phyloP scores from a whole-genome alignment of 1,140 invertebrate genomes.

The Pogonognathellus flavescens region DNA sequence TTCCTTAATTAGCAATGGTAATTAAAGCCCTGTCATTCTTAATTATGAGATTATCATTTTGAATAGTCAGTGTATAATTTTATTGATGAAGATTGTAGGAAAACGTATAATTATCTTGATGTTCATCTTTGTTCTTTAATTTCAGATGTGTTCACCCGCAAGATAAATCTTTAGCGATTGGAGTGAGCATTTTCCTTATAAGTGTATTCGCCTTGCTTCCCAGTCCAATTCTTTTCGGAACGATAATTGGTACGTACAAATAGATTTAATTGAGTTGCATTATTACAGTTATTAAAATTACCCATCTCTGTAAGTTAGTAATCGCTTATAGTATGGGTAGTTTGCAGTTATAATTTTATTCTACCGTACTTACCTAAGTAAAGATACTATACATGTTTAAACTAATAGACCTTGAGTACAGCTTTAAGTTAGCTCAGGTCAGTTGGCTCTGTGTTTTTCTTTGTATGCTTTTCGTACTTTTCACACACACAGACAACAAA shows the following conservation, averaged over 20 bases:
- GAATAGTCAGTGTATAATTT: too few relatives aligned
- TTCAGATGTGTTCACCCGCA: slow-evolving; percentile 68
- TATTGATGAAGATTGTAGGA: too few relatives aligned
- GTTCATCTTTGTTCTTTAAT: slow-evolving; percentile 21
- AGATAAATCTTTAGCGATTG: slow-evolving; percentile 69
- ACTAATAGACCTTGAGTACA: not conserved
- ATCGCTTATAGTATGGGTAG: too few relatives aligned
- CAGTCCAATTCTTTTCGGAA: slow-evolving; percentile 64
- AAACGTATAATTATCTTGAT: not conserved
- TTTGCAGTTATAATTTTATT: not conserved
- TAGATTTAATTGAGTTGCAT: too few relatives aligned
- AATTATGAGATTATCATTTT: too few relatives aligned
- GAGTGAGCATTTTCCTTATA: slow-evolving; percentile 64
- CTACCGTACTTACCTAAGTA: not conserved
- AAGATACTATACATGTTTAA: not conserved
- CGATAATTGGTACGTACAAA: slow-evolving; percentile 58
- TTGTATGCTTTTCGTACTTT: not conserved
- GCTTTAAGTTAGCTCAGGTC: not conserved
- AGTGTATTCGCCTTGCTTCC: slow-evolving; percentile 63
- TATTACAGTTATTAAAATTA: too few relatives aligned
- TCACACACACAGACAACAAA: not conserved
- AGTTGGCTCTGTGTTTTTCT: not conserved
- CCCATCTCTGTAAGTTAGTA: too few relatives aligned
- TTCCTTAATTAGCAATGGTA: too few relatives aligned
- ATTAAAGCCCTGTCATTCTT: too few relatives aligned